Base-by-base conservation (phyloP, 2,113 vertebrate species). In the Labeo catla region DNA sequence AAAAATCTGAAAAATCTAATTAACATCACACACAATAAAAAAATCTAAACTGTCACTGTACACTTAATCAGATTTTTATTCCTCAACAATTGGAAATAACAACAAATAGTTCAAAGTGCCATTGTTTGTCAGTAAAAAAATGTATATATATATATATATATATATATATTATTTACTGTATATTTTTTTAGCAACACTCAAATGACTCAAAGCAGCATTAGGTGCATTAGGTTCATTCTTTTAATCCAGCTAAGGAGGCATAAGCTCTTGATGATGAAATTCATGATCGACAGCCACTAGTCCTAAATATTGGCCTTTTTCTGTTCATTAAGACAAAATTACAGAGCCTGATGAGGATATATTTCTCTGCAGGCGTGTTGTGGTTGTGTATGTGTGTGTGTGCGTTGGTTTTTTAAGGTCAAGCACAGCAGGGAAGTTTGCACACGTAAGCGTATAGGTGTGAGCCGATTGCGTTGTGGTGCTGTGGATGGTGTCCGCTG, bases 401-500 rank as follows among this genome's bases (percentile, higher is more conserved):
- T 45, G 79, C 28, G 21, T 72, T 73, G 45, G 70, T 39, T 78
- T 72, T 73, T 84, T 84, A 73, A 84, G 82, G 81, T 83, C 54
- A 23, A 57, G n/a, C 85, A 4, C 84, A 80, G 76, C 84, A 19
- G 76, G 47, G 63, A 79, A 39, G 76, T 74, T 72, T 81, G 78
- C 85, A 81, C 61, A 65, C 76, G 50, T 86, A 61, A 59, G 81
- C 34, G 28, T 81, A 61, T 59, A 57, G 76, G 73, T 79, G 65
- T 74, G 78, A 86, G 47, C 52, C 34, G 83, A n/a, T 63, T 28
- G 39, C 6, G 83, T 68, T 49, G 72, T 23, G 39, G 74, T 66
- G 52, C 11, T 23, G 77, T 66, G 57, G 68, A n/a, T 59, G 47
- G 68, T 15, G 28, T 81, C 78, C 80, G n/a, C 43, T 82, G 85